These are phyloP conservation scores for Xestia ashworthii DNA, from an alignment of 2,888 invertebrate genomes.

Conservation along the genomic window DNA sequence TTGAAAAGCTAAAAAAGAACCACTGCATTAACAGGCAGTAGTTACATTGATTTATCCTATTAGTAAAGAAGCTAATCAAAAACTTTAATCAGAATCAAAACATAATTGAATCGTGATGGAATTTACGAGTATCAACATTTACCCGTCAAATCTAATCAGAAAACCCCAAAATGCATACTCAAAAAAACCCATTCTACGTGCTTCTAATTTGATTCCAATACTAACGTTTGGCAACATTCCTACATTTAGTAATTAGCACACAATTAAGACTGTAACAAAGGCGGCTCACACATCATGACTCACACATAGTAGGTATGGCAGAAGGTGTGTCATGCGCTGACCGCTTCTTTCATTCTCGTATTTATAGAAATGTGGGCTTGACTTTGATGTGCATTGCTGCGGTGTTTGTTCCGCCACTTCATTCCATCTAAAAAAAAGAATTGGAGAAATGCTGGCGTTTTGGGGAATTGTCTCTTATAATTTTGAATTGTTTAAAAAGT, in stretches of 20 bases:
- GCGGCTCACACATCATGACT: slow-evolving; percentile 38
- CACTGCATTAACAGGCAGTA: background rate
- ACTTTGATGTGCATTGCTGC: background rate
- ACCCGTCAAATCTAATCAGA: background rate
- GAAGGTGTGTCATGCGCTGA: slow-evolving; percentile 50
- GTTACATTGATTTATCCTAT: background rate
- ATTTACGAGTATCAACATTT: too few relatives aligned
- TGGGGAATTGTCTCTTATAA: background rate
- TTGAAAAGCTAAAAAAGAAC: background rate
- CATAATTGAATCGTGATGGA: background rate
- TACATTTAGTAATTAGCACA: slow-evolving; percentile 59
- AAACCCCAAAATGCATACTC: background rate
- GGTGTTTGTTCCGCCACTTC: background rate
- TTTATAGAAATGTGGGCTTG: slow-evolving; percentile 27
- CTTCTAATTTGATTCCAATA: slow-evolving; percentile 1
- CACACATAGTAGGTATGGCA: slow-evolving; percentile 9
- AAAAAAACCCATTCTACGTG: background rate
- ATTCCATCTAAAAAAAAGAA: background rate
- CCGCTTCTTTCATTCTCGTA: slow-evolving; percentile 6
- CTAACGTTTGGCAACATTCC: slow-evolving; percentile 41
- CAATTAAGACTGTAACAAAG: slow-evolving; percentile 55
- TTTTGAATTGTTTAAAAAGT: background rate
- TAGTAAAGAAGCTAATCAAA: background rate
- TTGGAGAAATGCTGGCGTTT: background rate
- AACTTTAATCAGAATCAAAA: background rate